Evolutionary conservation across 2,888 invertebrate genomes (phyloP).

Genomic region (Drosophila histrio): DNA sequence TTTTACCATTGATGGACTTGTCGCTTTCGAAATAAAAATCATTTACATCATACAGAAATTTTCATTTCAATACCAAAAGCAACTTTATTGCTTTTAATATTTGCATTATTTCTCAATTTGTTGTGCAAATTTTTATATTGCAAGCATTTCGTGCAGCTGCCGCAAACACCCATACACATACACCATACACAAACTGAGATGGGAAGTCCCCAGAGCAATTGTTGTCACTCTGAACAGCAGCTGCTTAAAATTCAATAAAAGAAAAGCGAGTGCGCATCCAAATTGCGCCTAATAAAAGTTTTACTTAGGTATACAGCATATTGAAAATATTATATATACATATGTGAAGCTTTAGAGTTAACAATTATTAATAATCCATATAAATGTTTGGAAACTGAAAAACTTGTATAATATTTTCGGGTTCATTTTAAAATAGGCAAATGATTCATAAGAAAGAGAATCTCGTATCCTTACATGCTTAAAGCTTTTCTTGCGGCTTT

Average conservation of each 20-base stretch:
- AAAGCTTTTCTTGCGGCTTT: background rate
- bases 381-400: background rate
- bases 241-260: constrained; percentile 79
- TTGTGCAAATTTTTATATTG: constrained; percentile 63
- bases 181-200: constrained; percentile 9
- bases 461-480: constrained; percentile 8
- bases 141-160: constrained; percentile 64
- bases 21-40: constrained; percentile 45
- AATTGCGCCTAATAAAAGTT: constrained; percentile 73
- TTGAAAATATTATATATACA: constrained; percentile 51
- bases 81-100: constrained; percentile 67
- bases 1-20: constrained; percentile 40
- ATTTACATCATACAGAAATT: constrained; percentile 26
- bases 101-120: constrained; percentile 79
- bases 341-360: background rate
- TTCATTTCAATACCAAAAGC: constrained; percentile 24
- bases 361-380: background rate
- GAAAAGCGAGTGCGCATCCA: constrained; percentile 64
- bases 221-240: constrained; percentile 66
- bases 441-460: background rate
- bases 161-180: constrained; percentile 34
- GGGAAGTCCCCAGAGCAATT: constrained; percentile 42
- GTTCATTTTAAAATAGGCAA: background rate
- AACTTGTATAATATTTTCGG: background rate
- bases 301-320: constrained; percentile 49